phyloP scores from a whole-genome alignment of 2,797 vertebrate genomes.

The Aplochiton taeniatus region DNA sequence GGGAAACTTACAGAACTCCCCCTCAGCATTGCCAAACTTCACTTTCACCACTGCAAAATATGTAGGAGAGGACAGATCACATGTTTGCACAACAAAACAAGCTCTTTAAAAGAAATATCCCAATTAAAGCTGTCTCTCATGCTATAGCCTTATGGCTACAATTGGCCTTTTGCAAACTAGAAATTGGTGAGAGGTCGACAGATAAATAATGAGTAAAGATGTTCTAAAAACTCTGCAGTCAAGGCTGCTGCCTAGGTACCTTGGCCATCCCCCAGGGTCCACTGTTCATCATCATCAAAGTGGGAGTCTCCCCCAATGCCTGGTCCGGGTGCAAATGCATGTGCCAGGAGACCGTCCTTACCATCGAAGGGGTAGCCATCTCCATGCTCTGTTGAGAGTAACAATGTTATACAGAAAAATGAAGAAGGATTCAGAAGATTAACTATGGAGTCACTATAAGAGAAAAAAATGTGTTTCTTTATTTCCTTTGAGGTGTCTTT shows the following conservation, averaged over 20 bases:
- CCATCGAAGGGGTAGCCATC: slow-evolving; percentile 98
- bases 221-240: slow-evolving; percentile 19
- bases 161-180: background rate
- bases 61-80: background rate
- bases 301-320: slow-evolving; percentile 98
- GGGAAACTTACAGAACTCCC: slow-evolving; percentile 97
- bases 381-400: slow-evolving; percentile 85
- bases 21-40: slow-evolving; percentile 95
- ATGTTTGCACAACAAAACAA: too few species aligned
- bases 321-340: slow-evolving; percentile 93
- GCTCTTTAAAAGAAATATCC: too few species aligned
- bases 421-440: background rate
- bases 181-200: too few species aligned
- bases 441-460: background rate
- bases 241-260: slow-evolving; percentile 64
- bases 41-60: slow-evolving; percentile 89
- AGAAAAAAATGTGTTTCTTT: background rate
- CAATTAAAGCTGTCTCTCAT: too few species aligned
- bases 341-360: slow-evolving; percentile 96
- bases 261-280: slow-evolving; percentile 97
- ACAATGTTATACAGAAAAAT: slow-evolving; percentile 6
- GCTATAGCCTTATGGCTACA: background rate
- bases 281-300: slow-evolving; percentile 97
- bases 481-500: background rate
- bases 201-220: too few species aligned